phyloP scores from a whole-genome alignment of 2,888 invertebrate genomes.

The Aspidiotus rigidus region DNA sequence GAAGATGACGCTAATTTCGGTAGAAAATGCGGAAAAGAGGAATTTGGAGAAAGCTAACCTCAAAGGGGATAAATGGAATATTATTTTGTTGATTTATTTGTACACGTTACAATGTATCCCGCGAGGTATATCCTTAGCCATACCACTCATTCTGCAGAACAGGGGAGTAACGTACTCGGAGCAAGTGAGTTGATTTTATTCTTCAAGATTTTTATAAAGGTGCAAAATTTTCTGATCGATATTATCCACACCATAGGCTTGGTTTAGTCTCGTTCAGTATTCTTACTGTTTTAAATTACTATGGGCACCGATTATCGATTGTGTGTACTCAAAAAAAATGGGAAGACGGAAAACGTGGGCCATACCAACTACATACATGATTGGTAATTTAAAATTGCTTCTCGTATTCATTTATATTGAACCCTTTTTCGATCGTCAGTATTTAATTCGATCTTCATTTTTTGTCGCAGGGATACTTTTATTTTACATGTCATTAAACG shows the following conservation, averaged over 20 bases:
- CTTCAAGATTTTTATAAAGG: no score
- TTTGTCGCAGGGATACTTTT: not conserved
- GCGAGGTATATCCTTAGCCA: slow-evolving; percentile 14
- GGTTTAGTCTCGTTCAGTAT: slow-evolving; percentile 7
- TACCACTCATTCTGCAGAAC: slow-evolving; percentile 31
- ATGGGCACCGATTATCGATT: slow-evolving; percentile 29
- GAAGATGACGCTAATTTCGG: no score
- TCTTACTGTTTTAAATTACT: slow-evolving; percentile 25
- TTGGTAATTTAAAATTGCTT: slow-evolving; percentile 17
- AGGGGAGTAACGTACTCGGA: slow-evolving; percentile 25
- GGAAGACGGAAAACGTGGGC: slow-evolving; percentile 29
- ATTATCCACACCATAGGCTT: slow-evolving; percentile 5
- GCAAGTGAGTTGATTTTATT: slow-evolving; percentile 11
- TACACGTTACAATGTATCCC: slow-evolving; percentile 33
- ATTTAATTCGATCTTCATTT: not conserved
- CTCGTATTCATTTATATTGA: slow-evolving; percentile 5
- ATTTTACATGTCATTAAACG: not conserved
- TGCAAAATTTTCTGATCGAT: no score
- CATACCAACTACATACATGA: slow-evolving; percentile 20
- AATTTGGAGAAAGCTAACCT: not conserved
- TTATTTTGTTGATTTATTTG: slow-evolving; percentile 16
- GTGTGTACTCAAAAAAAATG: slow-evolving; percentile 16
- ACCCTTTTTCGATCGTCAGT: not conserved
- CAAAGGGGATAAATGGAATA: slow-evolving; percentile 23
- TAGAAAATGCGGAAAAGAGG: no score